These are phyloP conservation scores for Petrocephalus sullivani DNA, from an alignment of 2,797 vertebrate genomes.

Conservation along the genomic window DNA sequence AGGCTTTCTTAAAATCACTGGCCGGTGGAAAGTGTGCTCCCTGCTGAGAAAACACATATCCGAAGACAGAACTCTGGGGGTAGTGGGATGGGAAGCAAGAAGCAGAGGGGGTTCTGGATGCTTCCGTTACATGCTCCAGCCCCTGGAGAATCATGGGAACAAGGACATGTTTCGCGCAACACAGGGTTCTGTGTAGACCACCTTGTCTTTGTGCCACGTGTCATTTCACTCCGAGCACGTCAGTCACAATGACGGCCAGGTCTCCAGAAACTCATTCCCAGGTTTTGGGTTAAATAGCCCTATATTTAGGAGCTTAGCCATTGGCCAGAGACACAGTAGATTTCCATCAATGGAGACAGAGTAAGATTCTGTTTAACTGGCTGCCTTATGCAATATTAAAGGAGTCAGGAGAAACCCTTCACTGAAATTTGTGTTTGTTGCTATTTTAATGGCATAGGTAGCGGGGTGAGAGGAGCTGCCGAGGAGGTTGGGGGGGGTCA, in stretches of 20 bases:
- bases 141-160: not conserved
- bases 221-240: not conserved
- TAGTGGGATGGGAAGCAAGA: not conserved
- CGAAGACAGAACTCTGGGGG: not conserved
- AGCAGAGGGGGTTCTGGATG: not conserved
- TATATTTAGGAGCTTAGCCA: not conserved
- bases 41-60: too few relatives aligned
- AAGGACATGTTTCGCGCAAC: not conserved
- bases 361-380: not conserved
- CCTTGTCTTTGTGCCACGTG: not conserved
- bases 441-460: not conserved
- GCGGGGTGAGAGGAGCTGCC: not conserved
- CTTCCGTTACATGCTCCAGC: not conserved
- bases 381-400: conserved; percentile 8
- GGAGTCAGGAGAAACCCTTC: not conserved
- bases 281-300: not conserved
- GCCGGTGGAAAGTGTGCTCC: not conserved
- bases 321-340: not conserved
- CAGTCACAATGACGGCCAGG: not conserved
- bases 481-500: not conserved
- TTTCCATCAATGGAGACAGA: not conserved
- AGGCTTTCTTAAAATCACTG: not conserved
- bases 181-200: not conserved
- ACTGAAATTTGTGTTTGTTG: not conserved
- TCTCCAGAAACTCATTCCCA: not conserved